Evolutionary conservation across 2,113 vertebrate genomes (phyloP).

Genomic region (Anoplopoma fimbria): DNA sequence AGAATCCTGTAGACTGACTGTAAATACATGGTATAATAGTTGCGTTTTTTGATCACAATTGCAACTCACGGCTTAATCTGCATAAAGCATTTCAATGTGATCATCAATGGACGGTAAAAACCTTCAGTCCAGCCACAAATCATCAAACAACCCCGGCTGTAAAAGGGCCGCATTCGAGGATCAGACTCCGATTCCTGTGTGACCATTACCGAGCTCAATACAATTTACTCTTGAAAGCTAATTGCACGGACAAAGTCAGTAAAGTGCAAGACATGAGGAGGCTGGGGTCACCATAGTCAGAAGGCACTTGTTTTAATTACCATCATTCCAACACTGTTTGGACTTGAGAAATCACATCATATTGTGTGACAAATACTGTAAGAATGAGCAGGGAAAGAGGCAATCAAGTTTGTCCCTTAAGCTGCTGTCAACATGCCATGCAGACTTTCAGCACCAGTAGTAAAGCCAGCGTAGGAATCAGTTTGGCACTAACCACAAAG

Average conservation of each 20-base stretch:
- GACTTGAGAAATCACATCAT: conserved; percentile 41
- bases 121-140: background rate
- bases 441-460: conserved; percentile 64
- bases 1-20: background rate
- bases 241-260: conserved; percentile 13
- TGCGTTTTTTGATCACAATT: background rate
- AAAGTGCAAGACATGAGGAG: conserved; percentile 24
- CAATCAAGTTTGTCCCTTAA: conserved; percentile 72
- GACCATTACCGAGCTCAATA: background rate
- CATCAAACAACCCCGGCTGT: background rate
- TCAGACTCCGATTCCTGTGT: background rate
- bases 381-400: conserved; percentile 65
- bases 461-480: conserved; percentile 76
- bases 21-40: background rate
- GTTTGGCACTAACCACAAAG: conserved; percentile 69
- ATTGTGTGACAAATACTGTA: conserved; percentile 63
- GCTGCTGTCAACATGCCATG: conserved; percentile 58
- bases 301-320: background rate
- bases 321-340: conserved; percentile 4
- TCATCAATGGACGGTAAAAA: background rate
- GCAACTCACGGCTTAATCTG: background rate
- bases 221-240: conserved; percentile 21
- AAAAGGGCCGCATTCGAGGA: background rate
- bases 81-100: background rate
- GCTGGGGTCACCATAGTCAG: background rate